Evolutionary conservation across 2,888 invertebrate genomes (phyloP), one percentile per base, ranked within the genome.

Genomic region (Cantharis rustica): DNA sequence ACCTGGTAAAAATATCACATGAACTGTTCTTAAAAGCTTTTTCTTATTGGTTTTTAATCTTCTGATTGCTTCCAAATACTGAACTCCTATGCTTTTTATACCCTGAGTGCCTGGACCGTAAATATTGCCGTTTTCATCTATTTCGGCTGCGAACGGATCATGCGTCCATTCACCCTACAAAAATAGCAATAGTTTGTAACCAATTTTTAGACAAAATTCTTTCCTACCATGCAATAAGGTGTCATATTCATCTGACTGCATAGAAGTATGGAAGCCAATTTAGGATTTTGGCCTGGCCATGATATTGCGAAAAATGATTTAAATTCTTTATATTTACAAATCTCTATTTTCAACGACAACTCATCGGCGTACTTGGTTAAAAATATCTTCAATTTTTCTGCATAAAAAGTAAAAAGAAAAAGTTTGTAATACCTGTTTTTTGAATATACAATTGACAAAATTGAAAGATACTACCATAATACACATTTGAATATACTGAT

Each of bases 161-260:
- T 96, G 91, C 0, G 92, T 95, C 98, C 98, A 98, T 85, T 95
- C 93, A 27, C 97, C 95, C 95, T 95, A 84, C 16, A 89, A n/a
- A 88, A 20, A 10, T 16, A 17, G 15, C 3, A n/a, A 10, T 27
- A 16, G 20, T 61, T 17, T 17, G 13, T 16, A 1, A 16, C 3
- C 1, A 63, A 63, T 10, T 13, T 15, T 63, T 16, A 1, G 10
- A 10, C 17, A 10, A 16, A 16, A n/a, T 13, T 0, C 4, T 63
- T 3, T 15, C 11, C 1, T 16, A 69, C 69, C 76, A 92, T 91
- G 85, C 94, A 96, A 0, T 97, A 97, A 3, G 98, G 97, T 1
- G 97, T 97, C 2, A 98, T 97, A 86, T 98, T 98, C 92, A 95
- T 97, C 85, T 98, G 98, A 1, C 96, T 96, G 85, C 96, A 97